Evolutionary conservation across 1,140 invertebrate genomes (phyloP).

Genomic region (Drosophila arizonae): DNA sequence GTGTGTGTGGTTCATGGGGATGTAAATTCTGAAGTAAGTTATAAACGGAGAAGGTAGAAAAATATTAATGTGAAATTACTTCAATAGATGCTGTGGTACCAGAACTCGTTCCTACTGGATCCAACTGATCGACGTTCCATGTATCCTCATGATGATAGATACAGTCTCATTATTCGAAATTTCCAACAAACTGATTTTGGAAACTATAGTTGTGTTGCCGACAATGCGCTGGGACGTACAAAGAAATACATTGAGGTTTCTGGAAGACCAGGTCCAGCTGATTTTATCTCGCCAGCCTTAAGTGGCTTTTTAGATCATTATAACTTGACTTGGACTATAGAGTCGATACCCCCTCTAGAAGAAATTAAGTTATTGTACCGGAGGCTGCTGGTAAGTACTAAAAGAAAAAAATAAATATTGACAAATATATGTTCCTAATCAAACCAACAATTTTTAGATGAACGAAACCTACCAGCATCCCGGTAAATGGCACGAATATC

Average conservation of each 20-base stretch:
- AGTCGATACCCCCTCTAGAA: conserved; percentile 84
- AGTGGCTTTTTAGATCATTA: conserved; percentile 83
- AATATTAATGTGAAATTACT: conserved; percentile 1
- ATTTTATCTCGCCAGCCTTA: conserved; percentile 83
- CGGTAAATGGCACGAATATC: conserved; percentile 84
- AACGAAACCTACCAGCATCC: conserved; percentile 84
- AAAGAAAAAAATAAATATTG: no score
- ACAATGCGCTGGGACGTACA: conserved; percentile 83
- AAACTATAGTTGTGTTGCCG: conserved; percentile 84
- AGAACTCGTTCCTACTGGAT: conserved; percentile 85
- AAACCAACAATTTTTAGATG: conserved; percentile 68
- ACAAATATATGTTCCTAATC: background rate
- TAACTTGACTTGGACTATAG: conserved; percentile 85
- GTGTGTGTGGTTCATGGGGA: conserved; percentile 84
- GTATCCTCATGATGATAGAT: conserved; percentile 84
- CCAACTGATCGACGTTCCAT: conserved; percentile 84
- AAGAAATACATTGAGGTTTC: conserved; percentile 84
- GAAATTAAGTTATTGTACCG: conserved; percentile 85
- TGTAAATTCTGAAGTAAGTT: conserved; percentile 83
- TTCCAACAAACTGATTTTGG: conserved; percentile 85
- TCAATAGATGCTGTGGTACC: conserved; percentile 85
- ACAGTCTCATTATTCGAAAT: conserved; percentile 84
- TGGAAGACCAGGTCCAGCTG: conserved; percentile 83
- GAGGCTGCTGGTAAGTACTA: conserved; percentile 83
- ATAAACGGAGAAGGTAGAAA: background rate